Conservation (phyloP, 2,888 invertebrate genomes). For the Autographa gamma region DNA sequence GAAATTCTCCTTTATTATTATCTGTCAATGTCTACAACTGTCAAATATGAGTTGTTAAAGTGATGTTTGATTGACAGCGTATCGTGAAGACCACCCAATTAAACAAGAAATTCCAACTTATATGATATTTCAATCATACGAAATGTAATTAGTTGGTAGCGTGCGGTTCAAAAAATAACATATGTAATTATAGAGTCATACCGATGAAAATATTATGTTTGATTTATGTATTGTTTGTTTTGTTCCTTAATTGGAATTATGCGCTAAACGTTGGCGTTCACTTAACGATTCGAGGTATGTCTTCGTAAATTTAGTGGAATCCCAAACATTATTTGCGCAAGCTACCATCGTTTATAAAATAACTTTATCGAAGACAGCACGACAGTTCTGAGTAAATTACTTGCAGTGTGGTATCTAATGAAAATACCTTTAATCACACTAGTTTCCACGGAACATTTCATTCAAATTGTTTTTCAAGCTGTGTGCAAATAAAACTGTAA, state of each 20-base stretch:
- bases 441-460: no score
- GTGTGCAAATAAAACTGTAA: no score
- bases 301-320: conserved; percentile 4
- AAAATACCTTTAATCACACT: no score
- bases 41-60: conserved; percentile 20
- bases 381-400: neutral
- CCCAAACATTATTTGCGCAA: neutral
- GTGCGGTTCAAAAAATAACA: conserved; percentile 49
- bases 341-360: neutral
- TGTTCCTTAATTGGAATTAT: conserved; percentile 40
- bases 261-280: conserved; percentile 15
- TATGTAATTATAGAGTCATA: conserved; percentile 54
- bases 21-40: conserved; percentile 49
- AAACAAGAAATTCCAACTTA: conserved; percentile 43
- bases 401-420: no score
- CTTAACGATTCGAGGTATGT: conserved; percentile 29
- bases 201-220: conserved; percentile 53
- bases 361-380: neutral
- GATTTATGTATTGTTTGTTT: conserved; percentile 43
- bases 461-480: no score
- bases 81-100: conserved; percentile 49
- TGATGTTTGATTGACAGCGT: conserved; percentile 53
- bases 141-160: conserved; percentile 48
- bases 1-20: conserved; percentile 34
- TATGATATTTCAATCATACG: conserved; percentile 57